A percentile compares a stretch with the other conserved stretches of the same genome.
phyloP scores from a whole-genome alignment of 2,797 vertebrate genomes.

The Mormyrops boulengeri region DNA sequence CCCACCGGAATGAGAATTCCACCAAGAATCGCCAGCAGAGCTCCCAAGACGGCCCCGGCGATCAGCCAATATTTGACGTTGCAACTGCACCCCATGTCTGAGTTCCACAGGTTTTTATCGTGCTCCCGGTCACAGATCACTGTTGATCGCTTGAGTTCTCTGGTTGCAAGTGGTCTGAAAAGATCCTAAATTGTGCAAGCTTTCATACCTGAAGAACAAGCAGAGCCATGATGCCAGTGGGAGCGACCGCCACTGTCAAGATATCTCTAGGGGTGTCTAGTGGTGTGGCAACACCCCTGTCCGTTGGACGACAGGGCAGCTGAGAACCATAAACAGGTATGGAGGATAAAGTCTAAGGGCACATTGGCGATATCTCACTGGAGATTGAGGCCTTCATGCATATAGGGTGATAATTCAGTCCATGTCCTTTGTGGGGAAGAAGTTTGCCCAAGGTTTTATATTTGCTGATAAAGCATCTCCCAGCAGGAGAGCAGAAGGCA shows the following conservation, averaged over 20 bases:
- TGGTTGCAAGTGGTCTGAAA: neutral
- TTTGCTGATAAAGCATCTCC: neutral
- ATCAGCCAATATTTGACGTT: conserved; percentile 53
- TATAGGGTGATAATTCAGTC: neutral
- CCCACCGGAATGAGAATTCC: conserved; percentile 79
- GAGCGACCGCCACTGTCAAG: neutral
- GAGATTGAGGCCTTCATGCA: neutral
- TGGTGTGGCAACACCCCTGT: neutral
- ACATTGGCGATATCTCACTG: neutral
- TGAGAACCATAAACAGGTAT: neutral
- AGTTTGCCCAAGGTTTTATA: neutral
- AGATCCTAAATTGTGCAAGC: neutral
- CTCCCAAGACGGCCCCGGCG: conserved; percentile 67
- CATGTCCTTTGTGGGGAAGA: neutral
- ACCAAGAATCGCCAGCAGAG: conserved; percentile 68
- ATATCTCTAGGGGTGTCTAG: neutral
- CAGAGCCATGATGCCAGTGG: neutral
- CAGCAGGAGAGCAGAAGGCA: neutral
- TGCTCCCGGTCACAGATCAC: neutral
- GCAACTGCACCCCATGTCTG: conserved; percentile 58
- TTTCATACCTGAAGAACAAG: neutral
- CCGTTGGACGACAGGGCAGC: neutral
- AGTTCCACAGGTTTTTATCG: neutral
- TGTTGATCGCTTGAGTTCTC: neutral
- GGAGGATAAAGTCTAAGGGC: neutral